A percentile compares a stretch with the other conserved stretches of the same genome.
Conservation (phyloP, 2,888 invertebrate species). For the Nymphalis polychloros region DNA sequence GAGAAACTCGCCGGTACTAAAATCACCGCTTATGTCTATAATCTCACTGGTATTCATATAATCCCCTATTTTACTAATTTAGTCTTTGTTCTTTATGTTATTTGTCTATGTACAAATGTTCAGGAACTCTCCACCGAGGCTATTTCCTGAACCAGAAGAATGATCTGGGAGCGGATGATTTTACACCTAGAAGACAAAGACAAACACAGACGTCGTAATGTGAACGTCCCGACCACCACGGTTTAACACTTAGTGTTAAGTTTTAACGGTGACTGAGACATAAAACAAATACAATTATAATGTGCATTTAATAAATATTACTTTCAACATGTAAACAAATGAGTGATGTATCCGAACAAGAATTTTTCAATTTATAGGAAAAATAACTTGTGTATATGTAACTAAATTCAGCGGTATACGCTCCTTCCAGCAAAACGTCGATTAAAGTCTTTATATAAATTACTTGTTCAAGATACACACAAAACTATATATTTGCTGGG, state of each 20-base stretch:
- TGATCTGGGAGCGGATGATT: constrained; percentile 81
- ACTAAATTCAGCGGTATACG: not conserved
- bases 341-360: constrained; percentile 21
- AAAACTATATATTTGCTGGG: constrained; percentile 16
- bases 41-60: constrained; percentile 80
- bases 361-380: not conserved
- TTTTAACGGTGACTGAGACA: constrained; percentile 31
- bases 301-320: constrained; percentile 22
- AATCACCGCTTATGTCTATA: constrained; percentile 79
- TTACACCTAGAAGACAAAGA: constrained; percentile 79
- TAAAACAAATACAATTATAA: constrained; percentile 25
- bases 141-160: constrained; percentile 83
- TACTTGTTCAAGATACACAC: constrained; percentile 32
- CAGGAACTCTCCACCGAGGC: constrained; percentile 73
- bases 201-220: constrained; percentile 69
- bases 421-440: not conserved
- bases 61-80: constrained; percentile 77
- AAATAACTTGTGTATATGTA: not conserved
- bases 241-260: constrained; percentile 33
- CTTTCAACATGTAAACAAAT: constrained; percentile 9
- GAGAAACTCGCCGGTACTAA: constrained; percentile 76
- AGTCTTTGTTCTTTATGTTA: constrained; percentile 78
- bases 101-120: constrained; percentile 73
- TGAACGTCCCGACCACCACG: constrained; percentile 64
- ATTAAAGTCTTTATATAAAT: not conserved